Percentiles rank a stretch among this genome's conserved stretches.
phyloP scores from a whole-genome alignment of 1,140 invertebrate genomes.

The Drosophila ogumai region DNA sequence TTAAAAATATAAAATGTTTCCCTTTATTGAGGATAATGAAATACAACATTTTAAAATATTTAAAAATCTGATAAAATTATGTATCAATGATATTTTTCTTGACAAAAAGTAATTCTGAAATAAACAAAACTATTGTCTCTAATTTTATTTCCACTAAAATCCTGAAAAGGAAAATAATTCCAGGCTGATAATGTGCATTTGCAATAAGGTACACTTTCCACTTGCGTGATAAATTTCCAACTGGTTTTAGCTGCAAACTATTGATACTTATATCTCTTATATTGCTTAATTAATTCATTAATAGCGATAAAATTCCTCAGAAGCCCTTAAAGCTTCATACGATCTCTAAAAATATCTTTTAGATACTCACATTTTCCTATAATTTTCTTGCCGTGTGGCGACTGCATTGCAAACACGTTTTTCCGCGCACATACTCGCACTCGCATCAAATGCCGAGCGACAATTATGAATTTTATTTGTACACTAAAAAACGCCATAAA shows the following conservation, averaged over 20 bases:
- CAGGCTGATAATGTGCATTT: no score
- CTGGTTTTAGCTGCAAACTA: background rate
- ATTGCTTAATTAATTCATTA: no score
- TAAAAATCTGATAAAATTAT: no score
- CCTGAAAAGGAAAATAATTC: background rate
- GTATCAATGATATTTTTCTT: no score
- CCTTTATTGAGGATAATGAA: no score
- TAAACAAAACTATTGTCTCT: no score
- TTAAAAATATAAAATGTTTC: no score
- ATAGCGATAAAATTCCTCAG: background rate
- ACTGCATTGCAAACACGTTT: slow-evolving; percentile 64
- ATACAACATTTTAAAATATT: no score
- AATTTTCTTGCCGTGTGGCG: slow-evolving; percentile 37
- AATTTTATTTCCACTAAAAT: background rate
- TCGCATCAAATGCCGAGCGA: slow-evolving; percentile 58
- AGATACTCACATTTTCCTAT: background rate
- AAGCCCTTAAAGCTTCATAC: background rate
- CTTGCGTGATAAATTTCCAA: background rate
- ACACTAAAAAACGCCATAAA: slow-evolving; percentile 69
- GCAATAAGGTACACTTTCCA: no score
- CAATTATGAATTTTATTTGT: slow-evolving; percentile 77
- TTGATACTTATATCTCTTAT: rapidly evolving
- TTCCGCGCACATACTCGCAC: slow-evolving; percentile 30
- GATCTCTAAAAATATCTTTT: background rate
- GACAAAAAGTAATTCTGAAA: no score